These are phyloP conservation scores for Liasis olivaceus DNA, from an alignment of 2,797 vertebrate genomes.

Conservation along the genomic window DNA sequence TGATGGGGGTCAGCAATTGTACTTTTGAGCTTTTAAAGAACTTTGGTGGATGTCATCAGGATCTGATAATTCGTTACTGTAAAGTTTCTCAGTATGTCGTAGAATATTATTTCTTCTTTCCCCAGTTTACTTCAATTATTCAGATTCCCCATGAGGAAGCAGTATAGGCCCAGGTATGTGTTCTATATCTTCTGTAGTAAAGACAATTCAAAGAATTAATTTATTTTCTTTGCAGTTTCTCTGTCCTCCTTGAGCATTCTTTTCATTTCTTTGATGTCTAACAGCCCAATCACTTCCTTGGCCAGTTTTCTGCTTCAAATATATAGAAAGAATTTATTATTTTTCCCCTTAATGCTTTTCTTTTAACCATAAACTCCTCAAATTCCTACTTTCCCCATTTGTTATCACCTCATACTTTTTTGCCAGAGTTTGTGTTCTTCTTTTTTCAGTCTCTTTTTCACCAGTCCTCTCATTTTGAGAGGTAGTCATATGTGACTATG, in stretches of 20 bases:
- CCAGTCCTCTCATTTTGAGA: background rate
- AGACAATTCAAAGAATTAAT: background rate
- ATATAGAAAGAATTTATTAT: background rate
- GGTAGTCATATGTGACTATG: background rate
- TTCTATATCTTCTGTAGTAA: background rate
- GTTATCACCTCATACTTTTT: background rate
- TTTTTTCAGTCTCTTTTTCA: background rate
- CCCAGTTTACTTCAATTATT: background rate
- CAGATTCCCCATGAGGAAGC: background rate
- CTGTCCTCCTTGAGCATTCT: background rate
- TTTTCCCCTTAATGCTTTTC: background rate
- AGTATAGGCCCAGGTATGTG: background rate
- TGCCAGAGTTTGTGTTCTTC: background rate
- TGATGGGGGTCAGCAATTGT: background rate
- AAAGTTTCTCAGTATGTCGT: background rate
- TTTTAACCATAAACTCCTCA: background rate
- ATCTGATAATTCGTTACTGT: background rate
- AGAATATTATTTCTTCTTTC: background rate
- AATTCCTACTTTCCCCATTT: background rate
- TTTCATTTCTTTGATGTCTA: background rate
- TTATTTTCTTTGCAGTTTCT: background rate
- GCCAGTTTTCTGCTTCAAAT: background rate
- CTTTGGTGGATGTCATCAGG: background rate
- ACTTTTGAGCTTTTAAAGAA: background rate
- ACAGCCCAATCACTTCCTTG: background rate